Evolutionary conservation across 2,797 vertebrate species (phyloP).

Genomic region (Anableps anableps): DNA sequence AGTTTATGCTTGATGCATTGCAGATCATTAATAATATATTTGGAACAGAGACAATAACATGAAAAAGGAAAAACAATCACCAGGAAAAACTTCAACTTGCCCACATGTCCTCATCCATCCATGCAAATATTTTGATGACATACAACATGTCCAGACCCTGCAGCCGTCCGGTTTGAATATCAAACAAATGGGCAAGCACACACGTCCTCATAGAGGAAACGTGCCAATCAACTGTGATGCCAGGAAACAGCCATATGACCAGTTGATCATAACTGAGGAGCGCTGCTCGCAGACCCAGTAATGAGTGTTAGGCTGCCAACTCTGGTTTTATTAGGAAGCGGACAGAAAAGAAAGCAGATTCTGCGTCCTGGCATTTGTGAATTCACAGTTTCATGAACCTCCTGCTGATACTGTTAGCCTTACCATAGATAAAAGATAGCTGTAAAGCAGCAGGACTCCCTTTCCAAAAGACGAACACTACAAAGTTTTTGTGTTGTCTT

Average conservation of each 20-base stretch:
- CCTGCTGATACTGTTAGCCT: conserved; percentile 13
- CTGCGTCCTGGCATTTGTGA: conserved; percentile 24
- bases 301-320: conserved; percentile 17
- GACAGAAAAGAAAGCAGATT: conserved; percentile 1
- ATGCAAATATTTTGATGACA: conserved; percentile 66
- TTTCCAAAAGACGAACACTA: conserved; percentile 28
- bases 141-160: conserved; percentile 37
- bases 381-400: conserved; percentile 27
- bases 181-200: conserved; percentile 43
- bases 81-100: conserved; percentile 23
- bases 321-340: conserved; percentile 3
- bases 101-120: conserved; percentile 36
- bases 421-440: conserved; percentile 18
- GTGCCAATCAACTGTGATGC: conserved; percentile 16
- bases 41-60: not conserved
- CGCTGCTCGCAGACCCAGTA: conserved; percentile 8
- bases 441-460: conserved; percentile 25
- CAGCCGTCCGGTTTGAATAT: conserved; percentile 58
- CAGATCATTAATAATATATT: conserved; percentile 7
- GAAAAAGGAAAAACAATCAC: conserved; percentile 9
- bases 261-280: conserved; percentile 18
- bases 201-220: conserved; percentile 38
- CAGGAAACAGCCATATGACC: conserved; percentile 19
- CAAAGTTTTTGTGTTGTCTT: conserved; percentile 1
- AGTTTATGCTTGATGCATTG: not conserved